phyloP scores from a whole-genome alignment of 2,888 invertebrate genomes.

The Antheraea yamamai region DNA sequence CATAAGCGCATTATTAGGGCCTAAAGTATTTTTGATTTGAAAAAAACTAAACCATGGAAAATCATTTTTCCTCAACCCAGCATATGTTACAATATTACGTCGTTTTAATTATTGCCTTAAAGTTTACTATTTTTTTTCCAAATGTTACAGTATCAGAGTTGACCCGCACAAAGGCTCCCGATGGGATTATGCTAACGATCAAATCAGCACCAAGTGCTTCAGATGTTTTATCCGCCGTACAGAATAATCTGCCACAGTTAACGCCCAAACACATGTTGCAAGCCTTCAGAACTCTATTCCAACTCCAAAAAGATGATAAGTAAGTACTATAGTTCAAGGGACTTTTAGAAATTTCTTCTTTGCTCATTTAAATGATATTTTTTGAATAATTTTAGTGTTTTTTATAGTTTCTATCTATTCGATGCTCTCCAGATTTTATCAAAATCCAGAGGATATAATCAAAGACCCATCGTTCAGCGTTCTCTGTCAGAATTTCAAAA shows the following conservation, averaged over 20 bases:
- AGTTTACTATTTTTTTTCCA: not conserved
- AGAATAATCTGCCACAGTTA: conserved; percentile 63
- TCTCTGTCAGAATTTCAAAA: conserved; percentile 82
- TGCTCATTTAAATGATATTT: not conserved
- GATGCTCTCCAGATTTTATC: conserved; percentile 47
- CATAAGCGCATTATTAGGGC: too few species aligned
- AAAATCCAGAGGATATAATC: conserved; percentile 64
- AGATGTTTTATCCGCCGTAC: conserved; percentile 74
- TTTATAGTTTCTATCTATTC: not conserved
- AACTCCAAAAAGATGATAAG: conserved; percentile 79
- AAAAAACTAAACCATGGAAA: not conserved
- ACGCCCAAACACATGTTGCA: conserved; percentile 81
- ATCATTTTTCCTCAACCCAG: not conserved
- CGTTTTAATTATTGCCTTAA: not conserved
- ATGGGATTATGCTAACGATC: conserved; percentile 71
- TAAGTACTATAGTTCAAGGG: conserved; percentile 25
- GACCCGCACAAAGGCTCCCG: conserved; percentile 48
- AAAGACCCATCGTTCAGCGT: conserved; percentile 80
- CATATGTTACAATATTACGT: not conserved
- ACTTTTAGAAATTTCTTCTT: not conserved
- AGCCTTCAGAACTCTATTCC: conserved; percentile 80
- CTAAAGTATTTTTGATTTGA: too few species aligned
- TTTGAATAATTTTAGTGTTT: not conserved
- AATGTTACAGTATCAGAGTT: conserved; percentile 49
- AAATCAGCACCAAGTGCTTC: conserved; percentile 65